These are phyloP conservation scores for Oryzias melastigma DNA, from an alignment of 2,113 vertebrate genomes.

Conservation along the genomic window DNA sequence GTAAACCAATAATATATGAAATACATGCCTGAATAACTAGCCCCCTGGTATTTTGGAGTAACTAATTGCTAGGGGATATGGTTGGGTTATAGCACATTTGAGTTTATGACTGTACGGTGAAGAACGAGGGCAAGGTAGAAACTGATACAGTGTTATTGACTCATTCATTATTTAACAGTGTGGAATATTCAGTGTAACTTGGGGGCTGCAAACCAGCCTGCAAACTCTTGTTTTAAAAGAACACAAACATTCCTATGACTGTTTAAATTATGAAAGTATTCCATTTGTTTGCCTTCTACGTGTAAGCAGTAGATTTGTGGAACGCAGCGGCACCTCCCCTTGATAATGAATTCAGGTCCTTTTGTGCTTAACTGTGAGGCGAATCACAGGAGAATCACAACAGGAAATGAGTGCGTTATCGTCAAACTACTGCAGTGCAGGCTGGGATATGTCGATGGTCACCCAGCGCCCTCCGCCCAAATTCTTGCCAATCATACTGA, in stretches of 20 bases:
- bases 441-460: slow-evolving; percentile 65
- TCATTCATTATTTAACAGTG: slow-evolving; percentile 63
- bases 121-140: slow-evolving; percentile 58
- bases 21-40: slow-evolving; percentile 64
- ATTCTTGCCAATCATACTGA: slow-evolving; percentile 63
- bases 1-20: slow-evolving; percentile 71
- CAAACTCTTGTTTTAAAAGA: slow-evolving; percentile 5
- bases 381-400: slow-evolving; percentile 70
- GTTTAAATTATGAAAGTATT: slow-evolving; percentile 36
- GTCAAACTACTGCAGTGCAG: slow-evolving; percentile 68
- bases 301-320: slow-evolving; percentile 14
- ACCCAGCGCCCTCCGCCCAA: slow-evolving; percentile 55
- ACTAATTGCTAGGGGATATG: slow-evolving; percentile 66
- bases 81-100: slow-evolving; percentile 53
- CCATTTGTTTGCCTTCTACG: slow-evolving; percentile 11
- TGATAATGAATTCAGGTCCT: slow-evolving; percentile 67
- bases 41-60: slow-evolving; percentile 64
- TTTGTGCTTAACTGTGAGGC: slow-evolving; percentile 68
- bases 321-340: slow-evolving; percentile 30
- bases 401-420: slow-evolving; percentile 70
- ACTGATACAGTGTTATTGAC: slow-evolving; percentile 63
- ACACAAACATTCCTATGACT: background rate
- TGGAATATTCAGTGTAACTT: slow-evolving; percentile 58
- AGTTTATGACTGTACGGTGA: slow-evolving; percentile 59
- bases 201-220: slow-evolving; percentile 20